A percentile compares a stretch with the other conserved stretches of the same genome.
Evolutionary conservation across 2,888 invertebrate species (phyloP).

Genomic region (Pseudolycoriella hygida): DNA sequence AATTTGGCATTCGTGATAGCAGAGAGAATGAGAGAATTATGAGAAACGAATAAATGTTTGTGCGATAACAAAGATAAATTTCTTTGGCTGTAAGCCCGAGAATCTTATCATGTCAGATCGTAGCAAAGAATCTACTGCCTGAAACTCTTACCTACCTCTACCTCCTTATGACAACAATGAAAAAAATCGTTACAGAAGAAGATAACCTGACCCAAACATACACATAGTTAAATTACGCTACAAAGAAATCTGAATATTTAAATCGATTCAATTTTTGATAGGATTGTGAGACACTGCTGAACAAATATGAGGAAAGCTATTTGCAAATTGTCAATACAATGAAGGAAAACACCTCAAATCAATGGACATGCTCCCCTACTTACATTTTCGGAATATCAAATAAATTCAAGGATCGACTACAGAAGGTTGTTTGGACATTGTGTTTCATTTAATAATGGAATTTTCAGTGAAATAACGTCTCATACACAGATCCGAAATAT

Average conservation of each 20-base stretch:
- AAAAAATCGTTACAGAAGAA: too few relatives aligned
- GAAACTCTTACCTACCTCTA: too few relatives aligned
- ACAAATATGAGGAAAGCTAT: conserved; percentile 21
- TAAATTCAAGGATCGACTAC: conserved; percentile 55
- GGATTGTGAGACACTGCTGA: conserved; percentile 6
- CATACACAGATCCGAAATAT: conserved; percentile 58
- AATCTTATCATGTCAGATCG: too few relatives aligned
- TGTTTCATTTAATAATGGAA: neutral
- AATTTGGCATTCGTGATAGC: too few relatives aligned
- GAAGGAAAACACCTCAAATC: conserved; percentile 46
- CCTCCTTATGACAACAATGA: too few relatives aligned
- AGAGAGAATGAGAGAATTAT: too few relatives aligned
- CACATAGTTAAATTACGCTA: too few relatives aligned
- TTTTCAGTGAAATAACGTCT: conserved; percentile 10
- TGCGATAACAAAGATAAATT: too few relatives aligned
- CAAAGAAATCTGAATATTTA: neutral
- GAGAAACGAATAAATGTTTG: too few relatives aligned
- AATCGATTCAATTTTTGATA: neutral
- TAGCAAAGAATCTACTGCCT: too few relatives aligned
- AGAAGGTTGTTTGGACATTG: conserved; percentile 35
- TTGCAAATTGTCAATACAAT: conserved; percentile 16
- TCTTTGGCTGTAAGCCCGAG: too few relatives aligned
- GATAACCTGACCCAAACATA: too few relatives aligned
- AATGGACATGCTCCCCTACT: conserved; percentile 73
- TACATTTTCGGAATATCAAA: conserved; percentile 80